Conservation (phyloP, 92 coral and sea anemone species). For the Phenganax subtilis region DNA sequence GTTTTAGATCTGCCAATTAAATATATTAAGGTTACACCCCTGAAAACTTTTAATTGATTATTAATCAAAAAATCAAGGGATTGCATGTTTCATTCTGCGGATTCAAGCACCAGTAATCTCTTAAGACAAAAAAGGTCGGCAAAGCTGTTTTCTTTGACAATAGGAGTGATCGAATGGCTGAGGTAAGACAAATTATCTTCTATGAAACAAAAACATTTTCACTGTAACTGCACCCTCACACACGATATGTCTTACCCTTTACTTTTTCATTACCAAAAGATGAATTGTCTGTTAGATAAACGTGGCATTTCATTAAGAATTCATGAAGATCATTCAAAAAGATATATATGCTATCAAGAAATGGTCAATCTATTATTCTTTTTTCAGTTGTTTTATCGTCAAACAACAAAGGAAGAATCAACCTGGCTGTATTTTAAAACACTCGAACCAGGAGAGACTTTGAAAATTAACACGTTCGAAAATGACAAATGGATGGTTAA, state of each 20-base stretch:
- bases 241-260: too few species aligned
- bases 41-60: too few species aligned
- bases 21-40: too few species aligned
- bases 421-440: background rate
- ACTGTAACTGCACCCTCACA: too few species aligned
- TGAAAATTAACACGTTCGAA: slow-evolving; percentile 48
- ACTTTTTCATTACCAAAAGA: too few species aligned
- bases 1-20: too few species aligned
- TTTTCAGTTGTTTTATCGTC: slow-evolving; percentile 17
- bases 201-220: too few species aligned
- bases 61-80: too few species aligned
- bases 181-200: slow-evolving; percentile 1
- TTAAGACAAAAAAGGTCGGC: background rate
- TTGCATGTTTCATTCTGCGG: background rate
- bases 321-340: background rate
- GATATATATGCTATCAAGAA: background rate
- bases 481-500: slow-evolving; percentile 61
- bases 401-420: background rate
- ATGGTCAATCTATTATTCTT: background rate
- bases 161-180: slow-evolving; percentile 14
- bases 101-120: background rate
- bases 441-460: background rate
- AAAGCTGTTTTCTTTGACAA: slow-evolving; percentile 1
- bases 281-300: too few species aligned
- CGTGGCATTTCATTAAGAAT: too few species aligned